Base-by-base conservation (phyloP, 2,797 vertebrate genomes). In the Champsocephalus gunnari region DNA sequence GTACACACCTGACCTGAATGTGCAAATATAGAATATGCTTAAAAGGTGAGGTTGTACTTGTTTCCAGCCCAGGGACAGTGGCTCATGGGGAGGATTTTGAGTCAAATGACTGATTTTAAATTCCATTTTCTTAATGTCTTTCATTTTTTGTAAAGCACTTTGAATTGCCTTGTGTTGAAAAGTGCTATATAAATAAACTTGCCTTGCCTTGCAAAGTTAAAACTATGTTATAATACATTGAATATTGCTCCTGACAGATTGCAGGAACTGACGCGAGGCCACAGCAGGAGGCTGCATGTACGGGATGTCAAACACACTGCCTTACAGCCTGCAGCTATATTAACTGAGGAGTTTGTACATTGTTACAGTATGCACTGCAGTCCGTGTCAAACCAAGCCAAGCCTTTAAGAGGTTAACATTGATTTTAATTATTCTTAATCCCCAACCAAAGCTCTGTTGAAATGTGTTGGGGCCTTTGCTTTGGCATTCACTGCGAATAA, bases 361-460 rank as follows among this genome's bases (percentile, higher is more conserved):
- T 48, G 13, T 32, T 62, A 10, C 44, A 51, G 4, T 47, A 44
- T 21, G 66, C 24, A 24, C 24, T 24, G 24, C 54, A 17, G 49
- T 41, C 45, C 38, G 67, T 67, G 24, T 57, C 19, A 50, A 69
- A 56, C 41, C 45, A 3, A 61, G 58, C 38, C 43, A 19, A 48
- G 34, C 55, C 57, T 75, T 57, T 17, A 3, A 44, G 41, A 68
- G 43, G 24, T 54, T 41, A 21, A 6, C 53, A 68, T 43, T 66
- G 3, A 13, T 74, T 80, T 19, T 80, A 70, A 85, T 83, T 83
- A 76, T 66, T 76, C 73, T 77, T 50, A 86, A 82, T 83, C 75
- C 72, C 59, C 21, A 17, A 68, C 19, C 68, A 59, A 71, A 73
- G 64, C 63, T 74, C 43, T 45, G 64, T 12, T 56, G 59, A 47